A percentile compares a stretch with the other conserved stretches of the same genome.
Conservation (phyloP, 2,888 invertebrate species). For the Pristionchus mayeri region DNA sequence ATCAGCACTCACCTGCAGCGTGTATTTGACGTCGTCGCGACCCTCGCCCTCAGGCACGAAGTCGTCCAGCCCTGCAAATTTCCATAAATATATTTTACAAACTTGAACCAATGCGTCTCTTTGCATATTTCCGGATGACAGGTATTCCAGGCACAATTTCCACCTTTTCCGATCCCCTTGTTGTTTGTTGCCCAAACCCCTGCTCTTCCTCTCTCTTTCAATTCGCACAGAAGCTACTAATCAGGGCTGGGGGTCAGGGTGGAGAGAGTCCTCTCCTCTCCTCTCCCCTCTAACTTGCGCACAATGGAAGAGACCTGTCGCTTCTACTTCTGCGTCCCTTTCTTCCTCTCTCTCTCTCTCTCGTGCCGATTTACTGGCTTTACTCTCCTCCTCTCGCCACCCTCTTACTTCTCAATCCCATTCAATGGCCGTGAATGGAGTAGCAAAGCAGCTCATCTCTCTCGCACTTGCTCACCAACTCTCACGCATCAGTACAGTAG, state of each 20-base stretch:
- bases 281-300: conserved; percentile 14
- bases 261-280: not conserved
- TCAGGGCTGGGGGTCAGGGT: conserved; percentile 24
- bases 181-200: too few species aligned
- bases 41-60: not conserved
- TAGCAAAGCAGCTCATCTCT: not conserved
- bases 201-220: not conserved
- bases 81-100: too few species aligned
- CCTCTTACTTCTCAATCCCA: conserved; percentile 40
- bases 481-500: not conserved
- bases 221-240: conserved; percentile 42
- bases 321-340: conserved; percentile 27
- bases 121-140: not conserved
- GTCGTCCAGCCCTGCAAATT: conserved; percentile 46
- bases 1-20: too few species aligned
- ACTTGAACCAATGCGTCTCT: not conserved
- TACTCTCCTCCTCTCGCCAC: not conserved
- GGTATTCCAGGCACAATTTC: too few species aligned
- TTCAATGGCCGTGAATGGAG: conserved; percentile 41
- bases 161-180: not conserved
- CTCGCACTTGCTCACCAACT: not conserved
- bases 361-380: conserved; percentile 30
- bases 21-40: too few species aligned
- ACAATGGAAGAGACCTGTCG: conserved; percentile 30
- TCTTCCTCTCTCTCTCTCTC: not conserved